Percentiles rank a stretch among this genome's conserved stretches.
phyloP scores from a whole-genome alignment of 2,113 vertebrate species.

The Rhinoderma darwinii region DNA sequence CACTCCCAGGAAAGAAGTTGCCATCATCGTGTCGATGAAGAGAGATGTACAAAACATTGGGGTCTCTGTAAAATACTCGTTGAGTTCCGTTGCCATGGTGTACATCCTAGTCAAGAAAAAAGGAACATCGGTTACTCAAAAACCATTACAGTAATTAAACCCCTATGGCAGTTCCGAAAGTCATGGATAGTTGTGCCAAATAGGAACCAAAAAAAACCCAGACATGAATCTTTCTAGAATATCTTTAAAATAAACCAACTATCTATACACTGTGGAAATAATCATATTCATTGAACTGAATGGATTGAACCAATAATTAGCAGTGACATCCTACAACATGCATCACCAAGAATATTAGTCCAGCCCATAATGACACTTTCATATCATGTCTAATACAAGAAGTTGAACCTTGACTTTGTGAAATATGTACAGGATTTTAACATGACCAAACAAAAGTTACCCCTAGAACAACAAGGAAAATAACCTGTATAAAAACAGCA shows the following conservation, averaged over 20 bases:
- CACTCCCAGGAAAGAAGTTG: slow-evolving; percentile 89
- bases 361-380: background rate
- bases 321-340: background rate
- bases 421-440: background rate
- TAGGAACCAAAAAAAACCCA: background rate
- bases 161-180: background rate
- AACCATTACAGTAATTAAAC: background rate
- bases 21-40: slow-evolving; percentile 87
- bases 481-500: too few relatives aligned
- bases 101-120: slow-evolving; percentile 77
- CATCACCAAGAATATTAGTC: background rate
- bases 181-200: background rate
- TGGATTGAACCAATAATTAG: background rate
- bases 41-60: slow-evolving; percentile 88
- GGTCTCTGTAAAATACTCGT: slow-evolving; percentile 88
- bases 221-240: background rate
- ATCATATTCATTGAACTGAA: background rate
- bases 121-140: slow-evolving; percentile 22
- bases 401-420: background rate
- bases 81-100: slow-evolving; percentile 93
- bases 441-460: background rate
- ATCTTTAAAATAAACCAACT: background rate
- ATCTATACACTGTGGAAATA: background rate
- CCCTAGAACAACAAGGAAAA: background rate
- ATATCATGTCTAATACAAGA: background rate